These are phyloP conservation scores for Conus ventricosus DNA, from an alignment of 1,140 invertebrate genomes.

Conservation along the genomic window DNA sequence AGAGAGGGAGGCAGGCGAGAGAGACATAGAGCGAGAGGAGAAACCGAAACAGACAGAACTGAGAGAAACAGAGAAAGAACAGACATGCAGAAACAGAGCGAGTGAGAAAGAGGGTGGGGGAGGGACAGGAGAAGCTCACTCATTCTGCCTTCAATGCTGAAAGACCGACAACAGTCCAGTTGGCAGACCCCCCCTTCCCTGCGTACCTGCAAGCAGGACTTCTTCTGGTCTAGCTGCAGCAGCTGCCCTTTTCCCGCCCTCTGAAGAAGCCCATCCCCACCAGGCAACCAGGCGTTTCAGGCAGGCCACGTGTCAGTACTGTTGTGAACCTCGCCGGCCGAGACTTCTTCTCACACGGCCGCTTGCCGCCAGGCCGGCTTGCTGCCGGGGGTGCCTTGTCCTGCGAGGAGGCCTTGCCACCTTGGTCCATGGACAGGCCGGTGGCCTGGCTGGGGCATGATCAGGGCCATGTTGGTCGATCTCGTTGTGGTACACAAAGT, in stretches of 20 bases:
- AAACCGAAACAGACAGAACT: no score
- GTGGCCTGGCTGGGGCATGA: conserved; percentile 80
- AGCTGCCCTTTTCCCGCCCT: conserved; percentile 97
- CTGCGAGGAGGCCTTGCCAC: conserved; percentile 80
- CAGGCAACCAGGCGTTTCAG: conserved; percentile 95
- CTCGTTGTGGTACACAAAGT: conserved; percentile 99
- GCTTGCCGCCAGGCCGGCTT: conserved; percentile 82
- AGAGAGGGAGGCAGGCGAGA: no score
- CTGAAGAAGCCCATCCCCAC: conserved; percentile 99
- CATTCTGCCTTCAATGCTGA: no score
- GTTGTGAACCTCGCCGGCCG: conserved; percentile 95
- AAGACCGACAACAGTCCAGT: no score
- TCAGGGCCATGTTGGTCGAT: conserved; percentile 99
- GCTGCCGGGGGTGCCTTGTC: conserved; percentile 75
- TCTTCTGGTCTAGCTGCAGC: conserved; percentile 98
- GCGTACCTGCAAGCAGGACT: conserved; percentile 89
- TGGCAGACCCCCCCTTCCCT: no score
- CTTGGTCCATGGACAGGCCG: conserved; percentile 85
- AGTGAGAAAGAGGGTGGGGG: no score
- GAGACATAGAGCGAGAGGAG: no score
- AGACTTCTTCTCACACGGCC: conserved; percentile 84
- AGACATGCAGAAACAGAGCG: no score
- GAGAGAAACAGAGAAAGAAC: no score
- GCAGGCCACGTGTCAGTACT: conserved; percentile 98
- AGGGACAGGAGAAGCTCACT: no score